phyloP scores from a whole-genome alignment of 2,113 vertebrate species.

The Buteo buteo region DNA sequence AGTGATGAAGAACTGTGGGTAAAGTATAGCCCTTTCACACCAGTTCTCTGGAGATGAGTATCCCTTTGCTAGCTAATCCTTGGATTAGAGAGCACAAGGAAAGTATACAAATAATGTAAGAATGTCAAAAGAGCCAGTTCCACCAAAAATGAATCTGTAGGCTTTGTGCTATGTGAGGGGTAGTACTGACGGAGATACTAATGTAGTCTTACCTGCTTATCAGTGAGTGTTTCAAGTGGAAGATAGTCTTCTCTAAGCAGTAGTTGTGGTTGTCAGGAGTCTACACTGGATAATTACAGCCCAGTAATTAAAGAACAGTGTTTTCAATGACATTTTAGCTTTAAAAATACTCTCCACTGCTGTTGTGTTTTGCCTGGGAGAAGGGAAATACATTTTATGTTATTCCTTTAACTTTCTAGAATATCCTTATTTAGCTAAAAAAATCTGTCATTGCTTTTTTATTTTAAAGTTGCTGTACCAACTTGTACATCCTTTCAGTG shows the following conservation, averaged over 20 bases:
- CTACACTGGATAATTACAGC: background rate
- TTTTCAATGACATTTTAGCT: background rate
- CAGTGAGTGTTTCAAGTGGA: background rate
- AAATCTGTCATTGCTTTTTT: background rate
- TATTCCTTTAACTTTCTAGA: background rate
- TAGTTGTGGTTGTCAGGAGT: background rate
- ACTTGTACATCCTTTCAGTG: background rate
- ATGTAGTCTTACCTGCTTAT: background rate
- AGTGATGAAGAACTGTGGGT: background rate
- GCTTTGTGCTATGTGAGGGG: background rate
- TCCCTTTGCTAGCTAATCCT: background rate
- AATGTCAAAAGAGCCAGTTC: background rate
- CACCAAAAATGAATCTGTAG: background rate
- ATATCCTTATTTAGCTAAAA: background rate
- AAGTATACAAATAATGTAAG: background rate
- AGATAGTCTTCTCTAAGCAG: background rate
- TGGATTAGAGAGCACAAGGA: background rate
- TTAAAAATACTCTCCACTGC: background rate
- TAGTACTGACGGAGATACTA: fast-evolving
- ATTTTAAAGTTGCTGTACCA: background rate
- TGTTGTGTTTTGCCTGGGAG: background rate
- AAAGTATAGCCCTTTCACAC: background rate
- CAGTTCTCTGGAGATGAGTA: background rate
- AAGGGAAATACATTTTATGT: background rate
- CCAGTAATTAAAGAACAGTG: background rate